phyloP scores from a whole-genome alignment of 1,140 invertebrate species.

The Portunus trituberculatus region DNA sequence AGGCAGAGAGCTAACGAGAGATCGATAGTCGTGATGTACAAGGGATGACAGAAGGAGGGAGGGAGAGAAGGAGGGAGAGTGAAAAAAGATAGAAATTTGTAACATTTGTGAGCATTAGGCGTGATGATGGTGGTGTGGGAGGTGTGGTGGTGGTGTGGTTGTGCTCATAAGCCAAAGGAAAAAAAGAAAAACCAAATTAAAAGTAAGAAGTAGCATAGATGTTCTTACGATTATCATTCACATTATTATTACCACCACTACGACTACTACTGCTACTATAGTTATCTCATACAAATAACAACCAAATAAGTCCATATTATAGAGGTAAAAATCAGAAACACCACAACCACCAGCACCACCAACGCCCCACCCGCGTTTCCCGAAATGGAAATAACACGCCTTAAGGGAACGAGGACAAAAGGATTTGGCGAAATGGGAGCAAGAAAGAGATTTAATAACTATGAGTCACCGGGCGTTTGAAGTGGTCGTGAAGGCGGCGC shows the following conservation, averaged over 20 bases:
- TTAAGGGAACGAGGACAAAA: slow-evolving; percentile 10
- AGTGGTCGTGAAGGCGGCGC: not conserved
- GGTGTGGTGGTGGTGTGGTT: slow-evolving; percentile 1
- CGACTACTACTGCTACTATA: too few species aligned
- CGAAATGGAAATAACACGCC: not conserved
- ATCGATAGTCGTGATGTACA: not conserved
- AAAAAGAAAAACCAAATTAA: too few species aligned
- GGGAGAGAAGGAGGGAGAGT: not conserved
- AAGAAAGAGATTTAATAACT: slow-evolving; percentile 15
- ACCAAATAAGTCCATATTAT: too few species aligned
- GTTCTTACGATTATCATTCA: too few species aligned
- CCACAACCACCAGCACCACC: too few species aligned
- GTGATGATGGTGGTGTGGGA: not conserved
- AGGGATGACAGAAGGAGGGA: slow-evolving; percentile 1
- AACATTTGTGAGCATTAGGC: not conserved
- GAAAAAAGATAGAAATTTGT: not conserved
- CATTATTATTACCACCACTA: too few species aligned
- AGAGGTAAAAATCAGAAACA: too few species aligned
- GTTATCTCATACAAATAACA: too few species aligned
- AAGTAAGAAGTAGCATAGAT: not conserved
- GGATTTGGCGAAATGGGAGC: not conserved
- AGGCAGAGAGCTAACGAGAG: not conserved
- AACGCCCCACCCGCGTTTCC: not conserved
- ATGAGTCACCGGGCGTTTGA: not conserved
- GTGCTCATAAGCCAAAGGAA: not conserved